Conservation (phyloP, 2,888 invertebrate genomes). For the Vesta saturnalis region DNA sequence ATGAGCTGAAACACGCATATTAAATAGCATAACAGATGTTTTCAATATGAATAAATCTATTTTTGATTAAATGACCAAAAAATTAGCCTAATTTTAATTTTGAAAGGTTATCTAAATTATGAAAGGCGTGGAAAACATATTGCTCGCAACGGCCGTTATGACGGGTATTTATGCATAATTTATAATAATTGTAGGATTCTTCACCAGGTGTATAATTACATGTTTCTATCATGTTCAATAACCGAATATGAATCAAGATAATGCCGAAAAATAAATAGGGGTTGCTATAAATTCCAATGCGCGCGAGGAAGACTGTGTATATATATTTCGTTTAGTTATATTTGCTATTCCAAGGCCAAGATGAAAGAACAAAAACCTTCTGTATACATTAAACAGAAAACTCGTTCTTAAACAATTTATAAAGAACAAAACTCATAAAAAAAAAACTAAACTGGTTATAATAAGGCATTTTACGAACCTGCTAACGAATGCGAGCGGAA, state of each 20-base stretch:
- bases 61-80: too few species aligned
- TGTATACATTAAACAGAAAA: slow-evolving; percentile 43
- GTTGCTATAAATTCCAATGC: slow-evolving; percentile 22
- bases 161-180: too few species aligned
- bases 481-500: slow-evolving; percentile 40
- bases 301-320: slow-evolving; percentile 23
- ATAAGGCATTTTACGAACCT: slow-evolving; percentile 47
- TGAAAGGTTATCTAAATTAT: too few species aligned
- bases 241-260: slow-evolving; percentile 50
- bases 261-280: slow-evolving; percentile 43
- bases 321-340: slow-evolving; percentile 26
- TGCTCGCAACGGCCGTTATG: too few species aligned
- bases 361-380: slow-evolving; percentile 40
- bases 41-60: too few species aligned
- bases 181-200: slow-evolving; percentile 54
- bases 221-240: slow-evolving; percentile 49
- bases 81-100: too few species aligned
- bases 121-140: too few species aligned
- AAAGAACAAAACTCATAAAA: slow-evolving; percentile 44
- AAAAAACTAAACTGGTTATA: slow-evolving; percentile 50
- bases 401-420: slow-evolving; percentile 49
- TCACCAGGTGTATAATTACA: slow-evolving; percentile 53
- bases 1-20: too few species aligned
- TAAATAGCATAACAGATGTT: too few species aligned
- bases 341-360: slow-evolving; percentile 39